Percentiles rank a stretch among this genome's conserved stretches.
Conservation (phyloP, 2,797 vertebrate genomes). For the Trematomus bernacchii region DNA sequence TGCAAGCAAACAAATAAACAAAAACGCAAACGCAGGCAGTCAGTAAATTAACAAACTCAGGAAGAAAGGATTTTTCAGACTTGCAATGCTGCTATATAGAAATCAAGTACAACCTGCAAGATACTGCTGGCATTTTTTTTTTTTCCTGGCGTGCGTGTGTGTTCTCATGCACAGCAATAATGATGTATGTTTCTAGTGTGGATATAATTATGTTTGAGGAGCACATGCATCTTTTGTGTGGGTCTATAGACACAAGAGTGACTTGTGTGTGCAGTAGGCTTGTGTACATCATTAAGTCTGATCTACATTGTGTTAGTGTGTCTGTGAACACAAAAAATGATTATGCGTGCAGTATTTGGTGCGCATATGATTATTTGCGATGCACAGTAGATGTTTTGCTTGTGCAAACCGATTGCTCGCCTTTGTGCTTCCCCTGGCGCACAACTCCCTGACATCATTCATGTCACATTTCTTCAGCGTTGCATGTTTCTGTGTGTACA, state of each 20-base stretch:
- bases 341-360: constrained; percentile 16
- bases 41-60: constrained; percentile 23
- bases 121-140: constrained; percentile 48
- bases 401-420: constrained; percentile 43
- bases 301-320: constrained; percentile 12
- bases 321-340: constrained; percentile 9
- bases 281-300: constrained; percentile 28
- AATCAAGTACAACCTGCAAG: constrained; percentile 38
- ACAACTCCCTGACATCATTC: constrained; percentile 18
- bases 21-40: constrained; percentile 20
- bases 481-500: constrained; percentile 19
- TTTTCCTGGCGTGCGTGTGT: constrained; percentile 12
- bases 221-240: constrained; percentile 13
- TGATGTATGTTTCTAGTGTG: constrained; percentile 19
- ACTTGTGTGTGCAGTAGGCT: not conserved
- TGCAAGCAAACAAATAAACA: constrained; percentile 16
- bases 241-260: not conserved
- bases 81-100: constrained; percentile 45
- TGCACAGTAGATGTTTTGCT: constrained; percentile 29
- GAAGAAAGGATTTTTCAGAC: constrained; percentile 23
- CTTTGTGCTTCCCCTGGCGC: constrained; percentile 23
- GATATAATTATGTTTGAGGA: constrained; percentile 26
- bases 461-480: constrained; percentile 25
- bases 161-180: constrained; percentile 5
- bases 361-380: constrained; percentile 26